These are phyloP conservation scores for Stylophora pistillata DNA, from an alignment of 64 coral and sea anemone genomes.

Conservation along the genomic window DNA sequence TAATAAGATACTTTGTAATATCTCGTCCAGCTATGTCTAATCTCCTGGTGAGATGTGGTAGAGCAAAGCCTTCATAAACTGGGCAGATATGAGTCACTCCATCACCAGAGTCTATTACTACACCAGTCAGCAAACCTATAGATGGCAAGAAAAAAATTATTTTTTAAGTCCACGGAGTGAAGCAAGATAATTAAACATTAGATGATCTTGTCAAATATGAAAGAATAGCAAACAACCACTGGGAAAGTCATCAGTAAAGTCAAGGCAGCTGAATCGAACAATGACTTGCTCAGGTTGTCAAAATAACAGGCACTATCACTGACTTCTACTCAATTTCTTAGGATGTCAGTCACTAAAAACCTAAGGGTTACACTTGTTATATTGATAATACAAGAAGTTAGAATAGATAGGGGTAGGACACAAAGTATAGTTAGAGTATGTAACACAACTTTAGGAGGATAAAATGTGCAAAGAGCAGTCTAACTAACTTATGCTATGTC, in stretches of 20 bases:
- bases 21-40: conserved; percentile 94
- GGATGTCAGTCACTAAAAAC: no score
- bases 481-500: neutral
- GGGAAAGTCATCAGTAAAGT: no score
- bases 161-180: neutral
- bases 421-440: no score
- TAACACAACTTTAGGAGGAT: neutral
- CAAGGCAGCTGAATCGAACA: no score
- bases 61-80: conserved; percentile 97
- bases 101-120: conserved; percentile 97
- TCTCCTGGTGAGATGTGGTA: conserved; percentile 94
- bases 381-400: no score
- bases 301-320: no score
- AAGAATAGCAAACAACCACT: no score
- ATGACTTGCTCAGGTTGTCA: no score
- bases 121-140: conserved; percentile 88
- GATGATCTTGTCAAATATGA: no score
- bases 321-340: no score
- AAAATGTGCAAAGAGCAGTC: neutral
- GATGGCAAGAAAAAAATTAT: neutral
- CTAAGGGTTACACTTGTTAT: no score
- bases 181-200: neutral
- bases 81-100: conserved; percentile 98
- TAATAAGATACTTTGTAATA: conserved; percentile 95
- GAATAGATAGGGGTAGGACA: no score